Percentiles rank a stretch among this genome's conserved stretches.
These are phyloP conservation scores for Tachysurus fulvidraco DNA, from an alignment of 2,113 vertebrate species.

Conservation along the genomic window DNA sequence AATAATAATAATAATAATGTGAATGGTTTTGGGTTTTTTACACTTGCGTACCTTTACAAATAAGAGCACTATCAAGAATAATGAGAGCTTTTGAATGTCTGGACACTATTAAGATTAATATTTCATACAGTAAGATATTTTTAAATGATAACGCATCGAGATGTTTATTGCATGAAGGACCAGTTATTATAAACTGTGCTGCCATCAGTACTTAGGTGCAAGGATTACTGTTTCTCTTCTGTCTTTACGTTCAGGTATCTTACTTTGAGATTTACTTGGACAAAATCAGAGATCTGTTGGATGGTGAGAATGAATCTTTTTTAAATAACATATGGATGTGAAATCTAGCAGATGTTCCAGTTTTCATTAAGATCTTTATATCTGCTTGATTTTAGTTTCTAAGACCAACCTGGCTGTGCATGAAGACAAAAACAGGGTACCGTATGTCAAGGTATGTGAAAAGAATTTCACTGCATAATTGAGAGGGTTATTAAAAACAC, in stretches of 20 bases:
- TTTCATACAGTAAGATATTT: neutral
- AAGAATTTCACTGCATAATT: neutral
- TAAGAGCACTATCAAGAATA: too few species aligned
- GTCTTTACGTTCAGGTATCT: constrained; percentile 80
- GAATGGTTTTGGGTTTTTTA: neutral
- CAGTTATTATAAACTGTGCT: neutral
- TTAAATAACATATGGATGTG: neutral
- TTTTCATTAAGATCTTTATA: neutral
- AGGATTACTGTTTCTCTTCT: constrained; percentile 45
- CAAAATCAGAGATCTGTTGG: constrained; percentile 94
- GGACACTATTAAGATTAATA: neutral
- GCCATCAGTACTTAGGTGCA: neutral
- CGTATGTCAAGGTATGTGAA: constrained; percentile 90
- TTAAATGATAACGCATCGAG: neutral
- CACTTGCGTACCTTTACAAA: too few species aligned
- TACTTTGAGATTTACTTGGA: constrained; percentile 99
- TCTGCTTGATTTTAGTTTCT: constrained; percentile 77
- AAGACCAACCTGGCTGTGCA: constrained; percentile 97
- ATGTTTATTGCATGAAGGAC: neutral
- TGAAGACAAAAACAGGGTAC: constrained; percentile 97
- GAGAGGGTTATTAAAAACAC: neutral
- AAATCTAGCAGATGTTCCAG: neutral
- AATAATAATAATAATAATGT: too few species aligned
- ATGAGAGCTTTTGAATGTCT: neutral
- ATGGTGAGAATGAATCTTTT: constrained; percentile 76